These are phyloP conservation scores for Cephus rjabovi DNA, from an alignment of 2,888 invertebrate species.

Conservation along the genomic window DNA sequence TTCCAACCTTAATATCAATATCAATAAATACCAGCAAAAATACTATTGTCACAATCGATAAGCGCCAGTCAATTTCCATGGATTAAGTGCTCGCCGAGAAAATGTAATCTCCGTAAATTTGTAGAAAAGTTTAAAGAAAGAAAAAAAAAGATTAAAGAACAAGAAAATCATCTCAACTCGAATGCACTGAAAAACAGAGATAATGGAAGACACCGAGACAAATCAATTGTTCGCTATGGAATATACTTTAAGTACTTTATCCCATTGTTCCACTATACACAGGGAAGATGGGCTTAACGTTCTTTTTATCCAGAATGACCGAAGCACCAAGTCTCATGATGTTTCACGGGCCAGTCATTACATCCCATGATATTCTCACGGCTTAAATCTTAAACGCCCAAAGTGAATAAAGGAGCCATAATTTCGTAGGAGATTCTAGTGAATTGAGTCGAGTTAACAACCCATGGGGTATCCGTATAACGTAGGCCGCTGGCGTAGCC, in stretches of 20 bases:
- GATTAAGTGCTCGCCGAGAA: not conserved
- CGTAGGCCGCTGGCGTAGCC: conserved; percentile 38
- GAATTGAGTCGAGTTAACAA: conserved; percentile 57
- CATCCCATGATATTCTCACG: conserved; percentile 60
- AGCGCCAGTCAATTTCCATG: not conserved
- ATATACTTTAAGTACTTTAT: not conserved
- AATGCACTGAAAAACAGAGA: not conserved
- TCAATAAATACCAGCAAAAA: not conserved
- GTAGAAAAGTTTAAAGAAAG: not conserved
- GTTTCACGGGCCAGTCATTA: conserved; percentile 54
- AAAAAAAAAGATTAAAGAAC: not conserved
- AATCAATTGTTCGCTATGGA: not conserved
- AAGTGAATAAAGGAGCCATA: not conserved
- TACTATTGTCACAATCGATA: not conserved
- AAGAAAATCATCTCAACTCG: not conserved
- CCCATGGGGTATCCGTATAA: conserved; percentile 55
- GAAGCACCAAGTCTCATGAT: conserved; percentile 36
- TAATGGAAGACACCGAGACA: not conserved
- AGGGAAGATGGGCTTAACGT: conserved; percentile 53
- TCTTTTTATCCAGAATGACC: conserved; percentile 37
- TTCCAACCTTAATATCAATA: not conserved
- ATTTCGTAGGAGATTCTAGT: not conserved
- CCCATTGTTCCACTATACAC: conserved; percentile 15
- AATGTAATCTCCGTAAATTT: not conserved
- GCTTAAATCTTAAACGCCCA: conserved; percentile 20